phyloP scores from a whole-genome alignment of 30 jellyfish, hydroid and myxozoan genomes.

The Cassiopea xamachana region DNA sequence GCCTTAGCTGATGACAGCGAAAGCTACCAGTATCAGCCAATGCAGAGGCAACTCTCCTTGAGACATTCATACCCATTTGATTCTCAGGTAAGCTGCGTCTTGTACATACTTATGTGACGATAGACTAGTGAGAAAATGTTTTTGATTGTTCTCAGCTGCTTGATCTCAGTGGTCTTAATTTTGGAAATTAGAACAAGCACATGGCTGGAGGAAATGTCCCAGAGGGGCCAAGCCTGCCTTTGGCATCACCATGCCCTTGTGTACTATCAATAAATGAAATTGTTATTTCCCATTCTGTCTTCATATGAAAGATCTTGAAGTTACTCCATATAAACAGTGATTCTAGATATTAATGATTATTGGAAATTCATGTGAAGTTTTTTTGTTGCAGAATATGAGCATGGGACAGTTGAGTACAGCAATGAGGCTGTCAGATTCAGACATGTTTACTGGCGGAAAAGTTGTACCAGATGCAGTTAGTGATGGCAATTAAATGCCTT shows the following conservation, averaged over 20 bases:
- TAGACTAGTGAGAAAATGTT: too few relatives aligned
- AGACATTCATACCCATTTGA: conserved; percentile 1
- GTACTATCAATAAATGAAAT: too few relatives aligned
- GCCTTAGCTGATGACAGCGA: conserved; percentile 2
- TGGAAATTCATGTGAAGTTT: neutral
- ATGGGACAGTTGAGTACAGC: neutral
- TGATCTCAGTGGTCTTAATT: too few relatives aligned
- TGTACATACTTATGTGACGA: too few relatives aligned
- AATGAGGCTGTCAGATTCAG: conserved; percentile 32
- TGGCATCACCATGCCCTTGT: too few relatives aligned
- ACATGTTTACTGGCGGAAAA: conserved; percentile 30
- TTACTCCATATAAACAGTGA: neutral
- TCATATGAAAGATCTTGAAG: too few relatives aligned
- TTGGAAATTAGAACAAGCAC: too few relatives aligned
- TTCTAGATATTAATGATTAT: neutral
- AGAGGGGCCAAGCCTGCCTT: too few relatives aligned
- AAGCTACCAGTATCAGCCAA: neutral
- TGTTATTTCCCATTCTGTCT: too few relatives aligned
- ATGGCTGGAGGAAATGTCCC: too few relatives aligned
- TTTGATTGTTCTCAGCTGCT: too few relatives aligned
- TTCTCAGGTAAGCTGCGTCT: conserved; percentile 1
- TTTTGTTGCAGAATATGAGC: neutral
- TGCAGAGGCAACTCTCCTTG: conserved; percentile 11
- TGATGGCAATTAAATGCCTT: neutral
- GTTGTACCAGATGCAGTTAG: conserved; percentile 49